phyloP scores from a whole-genome alignment of 2,113 vertebrate species.

The Mormyrus lacerda region DNA sequence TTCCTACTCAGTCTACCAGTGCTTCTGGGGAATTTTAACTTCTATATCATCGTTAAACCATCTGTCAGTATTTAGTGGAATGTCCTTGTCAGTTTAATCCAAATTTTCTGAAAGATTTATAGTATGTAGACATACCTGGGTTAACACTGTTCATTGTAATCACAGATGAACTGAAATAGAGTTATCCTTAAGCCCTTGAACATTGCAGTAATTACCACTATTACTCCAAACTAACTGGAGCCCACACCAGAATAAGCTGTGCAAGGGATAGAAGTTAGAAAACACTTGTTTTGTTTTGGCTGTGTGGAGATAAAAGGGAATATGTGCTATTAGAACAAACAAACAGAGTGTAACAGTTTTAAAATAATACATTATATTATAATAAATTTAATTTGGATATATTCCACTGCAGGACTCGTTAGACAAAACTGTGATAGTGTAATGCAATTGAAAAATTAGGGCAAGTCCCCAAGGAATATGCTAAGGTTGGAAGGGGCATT shows the following conservation, averaged over 20 bases:
- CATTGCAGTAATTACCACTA: neutral
- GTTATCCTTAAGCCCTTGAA: neutral
- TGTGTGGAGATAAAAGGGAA: neutral
- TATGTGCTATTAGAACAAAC: neutral
- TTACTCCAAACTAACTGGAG: neutral
- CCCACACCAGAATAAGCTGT: neutral
- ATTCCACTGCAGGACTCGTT: neutral
- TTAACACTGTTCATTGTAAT: neutral
- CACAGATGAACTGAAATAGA: no score
- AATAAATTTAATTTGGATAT: neutral
- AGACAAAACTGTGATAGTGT: neutral
- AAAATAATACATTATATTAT: neutral
- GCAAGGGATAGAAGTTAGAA: neutral
- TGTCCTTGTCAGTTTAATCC: neutral
- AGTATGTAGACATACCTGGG: neutral
- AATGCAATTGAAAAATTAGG: neutral
- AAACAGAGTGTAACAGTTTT: neutral
- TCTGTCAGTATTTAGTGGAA: neutral
- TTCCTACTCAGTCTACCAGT: neutral
- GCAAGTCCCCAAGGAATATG: neutral
- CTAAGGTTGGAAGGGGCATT: neutral
- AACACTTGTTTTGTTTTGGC: neutral
- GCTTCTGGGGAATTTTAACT: neutral
- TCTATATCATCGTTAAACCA: neutral
- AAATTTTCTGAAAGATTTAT: neutral